Evolutionary conservation across 1,140 invertebrate species (phyloP).

Genomic region (Bombus waltoni): DNA sequence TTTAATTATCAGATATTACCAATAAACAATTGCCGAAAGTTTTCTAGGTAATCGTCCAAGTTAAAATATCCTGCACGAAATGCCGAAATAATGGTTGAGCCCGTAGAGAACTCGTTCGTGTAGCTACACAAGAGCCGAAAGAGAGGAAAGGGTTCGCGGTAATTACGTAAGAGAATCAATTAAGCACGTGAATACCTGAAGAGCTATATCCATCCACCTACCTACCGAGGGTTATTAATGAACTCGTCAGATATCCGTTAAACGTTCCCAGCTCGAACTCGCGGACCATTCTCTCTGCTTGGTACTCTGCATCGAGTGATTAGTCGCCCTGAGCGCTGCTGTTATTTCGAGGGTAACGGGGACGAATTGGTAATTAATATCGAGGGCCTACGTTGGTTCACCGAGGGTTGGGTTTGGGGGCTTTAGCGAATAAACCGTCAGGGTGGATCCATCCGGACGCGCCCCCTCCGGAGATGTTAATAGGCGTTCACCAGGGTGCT

Average conservation of each 20-base stretch:
- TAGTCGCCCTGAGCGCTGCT: slow-evolving; percentile 42
- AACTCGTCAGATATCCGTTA: slow-evolving; percentile 78
- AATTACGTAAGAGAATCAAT: slow-evolving; percentile 77
- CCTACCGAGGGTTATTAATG: slow-evolving; percentile 73
- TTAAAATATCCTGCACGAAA: background rate
- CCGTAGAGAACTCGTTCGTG: background rate
- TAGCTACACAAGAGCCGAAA: background rate
- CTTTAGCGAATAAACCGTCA: slow-evolving; percentile 46
- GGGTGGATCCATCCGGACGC: slow-evolving; percentile 59
- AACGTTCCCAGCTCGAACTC: slow-evolving; percentile 63
- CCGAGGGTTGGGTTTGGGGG: slow-evolving; percentile 31
- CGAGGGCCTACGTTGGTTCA: background rate
- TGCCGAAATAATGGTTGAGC: background rate
- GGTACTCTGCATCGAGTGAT: slow-evolving; percentile 30
- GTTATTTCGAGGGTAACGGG: slow-evolving; percentile 51
- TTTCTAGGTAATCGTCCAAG: background rate
- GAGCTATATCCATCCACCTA: slow-evolving; percentile 66
- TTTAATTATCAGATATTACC: too few species aligned
- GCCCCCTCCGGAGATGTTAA: slow-evolving; percentile 55
- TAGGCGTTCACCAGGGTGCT: slow-evolving; percentile 19
- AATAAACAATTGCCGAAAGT: background rate
- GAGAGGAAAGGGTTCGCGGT: slow-evolving; percentile 41
- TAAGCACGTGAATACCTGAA: slow-evolving; percentile 68
- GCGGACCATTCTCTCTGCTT: slow-evolving; percentile 28
- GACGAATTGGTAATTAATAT: slow-evolving; percentile 69